A percentile compares a stretch with the other conserved stretches of the same genome.
These are phyloP conservation scores for Aythya baeri DNA, from an alignment of 2,113 vertebrate species.

Conservation along the genomic window DNA sequence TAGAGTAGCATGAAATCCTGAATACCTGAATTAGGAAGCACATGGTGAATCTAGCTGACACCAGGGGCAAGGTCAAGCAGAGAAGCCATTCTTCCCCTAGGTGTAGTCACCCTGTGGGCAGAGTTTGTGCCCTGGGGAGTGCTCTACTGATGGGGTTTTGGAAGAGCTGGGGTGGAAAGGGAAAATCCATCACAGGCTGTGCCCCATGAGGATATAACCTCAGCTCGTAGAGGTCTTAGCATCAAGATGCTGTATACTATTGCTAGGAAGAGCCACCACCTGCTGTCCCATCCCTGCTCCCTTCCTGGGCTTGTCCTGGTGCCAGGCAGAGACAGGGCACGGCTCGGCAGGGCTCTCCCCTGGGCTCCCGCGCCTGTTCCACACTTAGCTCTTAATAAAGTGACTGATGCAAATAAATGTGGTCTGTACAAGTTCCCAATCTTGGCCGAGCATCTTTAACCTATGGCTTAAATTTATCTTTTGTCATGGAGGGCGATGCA, in stretches of 20 bases:
- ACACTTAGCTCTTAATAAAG: neutral
- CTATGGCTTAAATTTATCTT: neutral
- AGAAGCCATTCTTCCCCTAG: neutral
- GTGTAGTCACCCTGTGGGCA: neutral
- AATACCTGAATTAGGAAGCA: neutral
- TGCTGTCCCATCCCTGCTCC: neutral
- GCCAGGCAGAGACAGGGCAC: neutral
- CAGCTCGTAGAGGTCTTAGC: neutral
- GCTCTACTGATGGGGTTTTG: neutral
- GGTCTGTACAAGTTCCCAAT: neutral
- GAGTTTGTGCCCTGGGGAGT: neutral
- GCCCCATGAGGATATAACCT: neutral
- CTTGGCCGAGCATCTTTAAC: neutral
- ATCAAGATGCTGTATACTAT: neutral
- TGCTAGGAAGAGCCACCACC: neutral
- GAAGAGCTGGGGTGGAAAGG: neutral
- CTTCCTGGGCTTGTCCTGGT: neutral
- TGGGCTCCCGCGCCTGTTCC: neutral
- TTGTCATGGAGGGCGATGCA: neutral
- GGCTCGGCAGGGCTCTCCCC: neutral
- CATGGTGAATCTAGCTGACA: neutral
- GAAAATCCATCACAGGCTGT: accelerated
- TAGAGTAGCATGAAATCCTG: neutral
- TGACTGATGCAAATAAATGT: neutral
- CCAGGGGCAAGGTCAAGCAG: neutral